phyloP scores from a whole-genome alignment of 2,797 vertebrate species.

The Microctenopoma stevenorrisi region DNA sequence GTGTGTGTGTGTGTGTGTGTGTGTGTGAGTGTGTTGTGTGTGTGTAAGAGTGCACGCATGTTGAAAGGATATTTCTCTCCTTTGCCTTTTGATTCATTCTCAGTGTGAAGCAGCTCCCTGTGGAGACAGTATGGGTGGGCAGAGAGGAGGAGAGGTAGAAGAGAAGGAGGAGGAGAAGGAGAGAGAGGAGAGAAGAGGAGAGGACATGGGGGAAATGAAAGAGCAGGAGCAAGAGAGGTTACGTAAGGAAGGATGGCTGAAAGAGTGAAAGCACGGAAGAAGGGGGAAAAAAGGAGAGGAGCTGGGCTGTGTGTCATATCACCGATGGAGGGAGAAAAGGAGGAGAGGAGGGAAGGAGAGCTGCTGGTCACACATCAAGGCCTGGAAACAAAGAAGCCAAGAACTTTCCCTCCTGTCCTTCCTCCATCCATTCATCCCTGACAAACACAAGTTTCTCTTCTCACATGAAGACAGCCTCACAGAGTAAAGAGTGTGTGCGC shows the following conservation, averaged over 20 bases:
- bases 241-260: constrained; percentile 39
- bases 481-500: constrained; percentile 7
- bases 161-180: constrained; percentile 76
- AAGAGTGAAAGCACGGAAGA: constrained; percentile 32
- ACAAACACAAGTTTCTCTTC: constrained; percentile 70
- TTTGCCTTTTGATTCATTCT: constrained; percentile 98
- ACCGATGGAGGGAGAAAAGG: constrained; percentile 47
- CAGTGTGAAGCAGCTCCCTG: constrained; percentile 97
- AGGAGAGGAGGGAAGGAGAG: constrained; percentile 85
- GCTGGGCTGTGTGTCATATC: constrained; percentile 42
- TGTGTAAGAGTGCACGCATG: constrained; percentile 71
- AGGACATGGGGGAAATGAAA: constrained; percentile 28
- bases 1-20: constrained; percentile 41
- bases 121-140: constrained; percentile 99
- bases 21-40: constrained; percentile 10
- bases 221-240: constrained; percentile 23
- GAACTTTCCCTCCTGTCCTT: constrained; percentile 83
- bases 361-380: constrained; percentile 99
- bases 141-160: constrained; percentile 87
- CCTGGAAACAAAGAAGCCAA: constrained; percentile 94
- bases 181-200: constrained; percentile 56
- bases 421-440: constrained; percentile 58
- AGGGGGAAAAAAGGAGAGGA: constrained; percentile 34
- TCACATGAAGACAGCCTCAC: constrained; percentile 60
- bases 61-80: constrained; percentile 98